A percentile compares a stretch with the other conserved stretches of the same genome.
These are phyloP conservation scores for Papilio machaon DNA, from an alignment of 1,140 invertebrate species.

Conservation along the genomic window DNA sequence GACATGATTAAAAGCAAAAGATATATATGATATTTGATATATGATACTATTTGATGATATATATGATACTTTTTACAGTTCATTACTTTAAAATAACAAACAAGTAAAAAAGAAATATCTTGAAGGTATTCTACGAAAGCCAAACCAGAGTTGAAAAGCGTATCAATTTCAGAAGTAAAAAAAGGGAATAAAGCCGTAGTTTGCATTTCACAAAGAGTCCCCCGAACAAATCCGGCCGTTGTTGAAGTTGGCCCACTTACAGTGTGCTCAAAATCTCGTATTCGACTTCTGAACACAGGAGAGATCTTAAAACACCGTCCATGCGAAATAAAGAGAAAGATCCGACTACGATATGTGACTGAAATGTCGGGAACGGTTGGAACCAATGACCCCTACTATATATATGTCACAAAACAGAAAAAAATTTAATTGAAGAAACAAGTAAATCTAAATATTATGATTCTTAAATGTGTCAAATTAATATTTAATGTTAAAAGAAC, in stretches of 20 bases:
- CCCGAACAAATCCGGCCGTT: constrained; percentile 27
- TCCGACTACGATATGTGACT: constrained; percentile 48
- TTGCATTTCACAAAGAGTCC: constrained; percentile 34
- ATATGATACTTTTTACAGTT: not conserved
- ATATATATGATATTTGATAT: not conserved
- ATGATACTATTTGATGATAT: not conserved
- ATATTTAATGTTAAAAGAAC: not conserved
- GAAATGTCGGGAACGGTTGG: constrained; percentile 40
- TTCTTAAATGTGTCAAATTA: not conserved
- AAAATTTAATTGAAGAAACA: not conserved
- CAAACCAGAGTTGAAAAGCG: constrained; percentile 20
- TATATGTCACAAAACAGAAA: constrained; percentile 8
- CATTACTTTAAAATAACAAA: not conserved
- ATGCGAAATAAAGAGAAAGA: constrained; percentile 49
- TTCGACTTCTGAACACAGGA: constrained; percentile 44
- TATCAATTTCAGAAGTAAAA: constrained; percentile 30
- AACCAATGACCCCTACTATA: constrained; percentile 36
- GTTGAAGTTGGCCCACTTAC: constrained; percentile 48
- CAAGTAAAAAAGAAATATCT: not conserved
- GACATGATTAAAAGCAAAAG: too few relatives aligned
- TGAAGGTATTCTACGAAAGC: not conserved
- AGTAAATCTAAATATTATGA: not conserved
- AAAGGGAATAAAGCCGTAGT: constrained; percentile 25
- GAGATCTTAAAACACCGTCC: constrained; percentile 49
- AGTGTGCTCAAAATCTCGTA: constrained; percentile 42